These are phyloP conservation scores for Cyanoramphus novaezelandiae DNA, from an alignment of 2,113 vertebrate species.

Conservation along the genomic window DNA sequence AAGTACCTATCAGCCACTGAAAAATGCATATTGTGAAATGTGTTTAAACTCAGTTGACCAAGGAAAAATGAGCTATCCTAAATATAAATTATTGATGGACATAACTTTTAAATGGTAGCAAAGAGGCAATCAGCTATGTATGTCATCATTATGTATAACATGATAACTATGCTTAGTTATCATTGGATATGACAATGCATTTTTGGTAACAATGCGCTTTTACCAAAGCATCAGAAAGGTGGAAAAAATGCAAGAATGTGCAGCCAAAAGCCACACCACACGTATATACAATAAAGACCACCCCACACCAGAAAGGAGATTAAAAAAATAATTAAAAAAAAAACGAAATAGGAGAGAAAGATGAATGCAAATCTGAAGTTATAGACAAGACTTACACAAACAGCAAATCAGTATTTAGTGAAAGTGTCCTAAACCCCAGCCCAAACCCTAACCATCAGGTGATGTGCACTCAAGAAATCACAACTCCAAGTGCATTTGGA, in stretches of 20 bases:
- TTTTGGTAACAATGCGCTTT: neutral
- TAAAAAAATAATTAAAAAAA: neutral
- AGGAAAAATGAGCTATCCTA: neutral
- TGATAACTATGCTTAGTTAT: neutral
- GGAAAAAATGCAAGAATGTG: neutral
- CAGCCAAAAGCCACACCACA: accelerated
- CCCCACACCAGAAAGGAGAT: neutral
- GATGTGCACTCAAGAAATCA: neutral
- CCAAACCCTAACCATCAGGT: accelerated
- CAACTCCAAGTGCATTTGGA: neutral
- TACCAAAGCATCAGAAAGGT: neutral
- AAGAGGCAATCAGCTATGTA: neutral
- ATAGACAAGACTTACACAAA: neutral
- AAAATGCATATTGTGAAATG: neutral
- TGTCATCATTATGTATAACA: neutral
- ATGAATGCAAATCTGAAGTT: neutral
- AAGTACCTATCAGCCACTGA: neutral
- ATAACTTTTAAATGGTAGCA: neutral
- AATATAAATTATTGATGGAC: neutral
- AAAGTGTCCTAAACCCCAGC: neutral
- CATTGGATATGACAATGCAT: neutral
- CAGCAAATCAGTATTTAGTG: neutral
- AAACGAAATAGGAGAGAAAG: neutral
- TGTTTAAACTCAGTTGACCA: neutral
- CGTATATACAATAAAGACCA: accelerated